Evolutionary conservation across 2,888 invertebrate genomes (phyloP).

Genomic region (Thereva unica): DNA sequence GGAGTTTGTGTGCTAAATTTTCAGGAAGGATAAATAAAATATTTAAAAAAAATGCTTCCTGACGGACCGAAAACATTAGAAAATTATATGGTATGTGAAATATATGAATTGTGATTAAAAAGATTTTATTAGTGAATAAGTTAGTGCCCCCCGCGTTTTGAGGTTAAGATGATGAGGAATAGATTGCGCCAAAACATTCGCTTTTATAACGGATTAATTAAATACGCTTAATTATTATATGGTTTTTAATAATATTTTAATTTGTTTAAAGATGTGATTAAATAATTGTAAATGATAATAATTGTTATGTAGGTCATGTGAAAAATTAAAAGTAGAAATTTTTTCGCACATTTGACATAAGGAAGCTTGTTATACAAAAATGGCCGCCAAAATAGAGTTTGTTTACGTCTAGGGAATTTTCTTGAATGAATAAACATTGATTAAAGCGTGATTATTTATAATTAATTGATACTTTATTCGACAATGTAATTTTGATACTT

Average conservation of each 20-base stretch:
- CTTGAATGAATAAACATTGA: no score
- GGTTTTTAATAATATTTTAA: background rate
- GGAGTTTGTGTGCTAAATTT: no score
- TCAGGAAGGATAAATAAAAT: background rate
- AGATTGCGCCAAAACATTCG: background rate
- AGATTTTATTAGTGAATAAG: no score
- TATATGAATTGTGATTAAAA: background rate
- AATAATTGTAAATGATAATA: background rate
- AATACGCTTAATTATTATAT: background rate
- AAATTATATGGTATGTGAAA: constrained; percentile 27
- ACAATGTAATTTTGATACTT: background rate
- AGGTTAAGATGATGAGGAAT: background rate
- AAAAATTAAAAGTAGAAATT: constrained; percentile 11
- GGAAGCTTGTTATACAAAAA: constrained; percentile 16
- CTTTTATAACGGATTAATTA: background rate
- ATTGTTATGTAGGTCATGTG: constrained; percentile 17
- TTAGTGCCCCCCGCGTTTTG: no score
- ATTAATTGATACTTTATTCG: background rate
- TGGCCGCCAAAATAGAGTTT: constrained; percentile 32
- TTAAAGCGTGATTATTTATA: no score
- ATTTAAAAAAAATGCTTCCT: constrained; percentile 25
- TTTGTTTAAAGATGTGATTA: background rate
- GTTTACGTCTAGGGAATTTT: constrained; percentile 6
- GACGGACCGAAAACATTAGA: constrained; percentile 26
- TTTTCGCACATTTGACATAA: constrained; percentile 10